phyloP scores from a whole-genome alignment of 2,797 vertebrate genomes.

The Morelia viridis region DNA sequence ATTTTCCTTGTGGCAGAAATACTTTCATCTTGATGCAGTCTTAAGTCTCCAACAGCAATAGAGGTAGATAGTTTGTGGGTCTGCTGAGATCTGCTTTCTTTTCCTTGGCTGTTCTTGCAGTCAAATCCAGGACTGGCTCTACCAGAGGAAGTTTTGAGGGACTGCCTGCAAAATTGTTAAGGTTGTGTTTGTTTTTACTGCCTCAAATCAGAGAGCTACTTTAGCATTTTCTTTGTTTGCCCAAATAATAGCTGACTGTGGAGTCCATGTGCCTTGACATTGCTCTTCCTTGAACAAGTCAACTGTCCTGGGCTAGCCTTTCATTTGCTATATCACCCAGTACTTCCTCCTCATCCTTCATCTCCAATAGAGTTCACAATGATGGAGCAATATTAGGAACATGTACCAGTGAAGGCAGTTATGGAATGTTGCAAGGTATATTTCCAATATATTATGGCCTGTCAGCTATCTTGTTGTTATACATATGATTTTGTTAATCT shows the following conservation, averaged over 20 bases:
- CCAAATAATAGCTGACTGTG: not conserved
- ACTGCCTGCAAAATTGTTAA: not conserved
- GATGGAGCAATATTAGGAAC: not conserved
- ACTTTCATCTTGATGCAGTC: not conserved
- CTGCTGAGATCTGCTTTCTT: not conserved
- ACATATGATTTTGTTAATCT: not conserved
- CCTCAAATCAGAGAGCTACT: not conserved
- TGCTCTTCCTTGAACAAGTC: not conserved
- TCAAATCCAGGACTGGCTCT: not conserved
- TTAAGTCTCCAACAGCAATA: no score
- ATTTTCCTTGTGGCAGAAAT: not conserved
- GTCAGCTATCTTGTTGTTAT: not conserved
- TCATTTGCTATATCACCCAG: not conserved
- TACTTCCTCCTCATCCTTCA: not conserved
- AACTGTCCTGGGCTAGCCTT: not conserved
- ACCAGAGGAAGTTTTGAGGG: not conserved
- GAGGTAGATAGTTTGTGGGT: not conserved
- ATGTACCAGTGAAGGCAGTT: not conserved
- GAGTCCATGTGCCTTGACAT: not conserved
- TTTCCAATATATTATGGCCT: not conserved
- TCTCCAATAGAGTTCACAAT: not conserved
- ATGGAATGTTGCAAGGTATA: not conserved
- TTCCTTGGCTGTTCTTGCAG: not conserved
- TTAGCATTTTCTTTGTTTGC: not conserved
- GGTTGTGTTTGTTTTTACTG: not conserved